A percentile compares a stretch with the other conserved stretches of the same genome.
Conservation (phyloP, 92 coral and sea anemone genomes). For the Epizoanthus ramosus region DNA sequence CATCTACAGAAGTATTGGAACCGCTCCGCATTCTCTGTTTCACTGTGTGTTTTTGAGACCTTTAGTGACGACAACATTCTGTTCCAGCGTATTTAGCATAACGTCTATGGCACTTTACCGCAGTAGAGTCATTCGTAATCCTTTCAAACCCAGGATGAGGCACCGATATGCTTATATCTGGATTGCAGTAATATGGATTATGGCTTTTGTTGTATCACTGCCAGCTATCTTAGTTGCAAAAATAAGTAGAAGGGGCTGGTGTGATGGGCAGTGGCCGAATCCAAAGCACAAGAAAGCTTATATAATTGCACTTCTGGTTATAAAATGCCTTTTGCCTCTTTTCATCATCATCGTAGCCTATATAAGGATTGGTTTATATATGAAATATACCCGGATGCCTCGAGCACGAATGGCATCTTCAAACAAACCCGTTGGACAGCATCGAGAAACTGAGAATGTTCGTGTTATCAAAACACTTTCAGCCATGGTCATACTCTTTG, state of each 20-base stretch:
- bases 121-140: constrained; percentile 26
- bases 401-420: neutral
- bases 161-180: constrained; percentile 17
- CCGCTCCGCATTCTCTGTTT: constrained; percentile 6
- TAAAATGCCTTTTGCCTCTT: constrained; percentile 31
- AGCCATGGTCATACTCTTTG: constrained; percentile 14
- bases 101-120: constrained; percentile 41
- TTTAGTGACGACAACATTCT: constrained; percentile 25
- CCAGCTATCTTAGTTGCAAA: constrained; percentile 35
- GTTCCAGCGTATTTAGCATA: constrained; percentile 26
- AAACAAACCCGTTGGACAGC: neutral
- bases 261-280: constrained; percentile 5
- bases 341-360: constrained; percentile 21
- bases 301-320: constrained; percentile 16
- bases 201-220: constrained; percentile 6
- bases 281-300: constrained; percentile 16
- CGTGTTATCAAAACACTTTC: constrained; percentile 23
- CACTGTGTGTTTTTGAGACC: constrained; percentile 25
- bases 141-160: constrained; percentile 28
- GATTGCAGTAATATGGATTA: constrained; percentile 20
- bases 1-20: constrained; percentile 1
- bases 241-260: neutral
- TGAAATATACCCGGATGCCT: constrained; percentile 19
- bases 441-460: neutral
- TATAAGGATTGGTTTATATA: constrained; percentile 26